Base-by-base conservation (phyloP, 2,888 invertebrate species). In the Eustalomyia histrio region DNA sequence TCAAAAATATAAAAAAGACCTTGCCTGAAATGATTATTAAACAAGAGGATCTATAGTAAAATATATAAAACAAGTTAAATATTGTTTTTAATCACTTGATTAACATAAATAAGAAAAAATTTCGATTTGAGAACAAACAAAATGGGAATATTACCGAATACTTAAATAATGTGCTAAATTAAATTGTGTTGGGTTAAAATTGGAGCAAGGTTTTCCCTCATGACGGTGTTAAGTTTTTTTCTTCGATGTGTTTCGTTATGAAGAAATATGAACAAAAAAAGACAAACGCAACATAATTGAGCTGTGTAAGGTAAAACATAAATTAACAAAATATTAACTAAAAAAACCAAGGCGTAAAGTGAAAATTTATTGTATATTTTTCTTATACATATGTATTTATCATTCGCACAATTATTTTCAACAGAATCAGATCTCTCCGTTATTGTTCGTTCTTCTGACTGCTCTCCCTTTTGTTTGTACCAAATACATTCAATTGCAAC, bases 181-280 rank as follows among this genome's bases (percentile, higher is more conserved):
- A 14, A 43, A 63, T 10, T 17, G 39, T 53, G 17, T 57, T 47
- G 53, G 17, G 24, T 21, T 60, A 57, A 74, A 81, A 78, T 67
- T 81, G 61, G 81, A 81, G 78, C 81, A 81, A 81, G 81, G 81
- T 81, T 78, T 69, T 76, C 52, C 50, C 39, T 73, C 21, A 21
- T 78, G 78, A 81, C 61, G 74, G 71, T 52, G 50, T 74, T 43
- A 58, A 47, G 57, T 47, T 16, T 64, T 64, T 74, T 61, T 60
- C 29, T 29, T 29, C 29, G 7, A n/a, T n/a, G n/a, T n/a, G 29
- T 64, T 76, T 29, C 35, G 35, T 52, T 63, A 61, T 67, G 47
- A 72, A 72, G 24, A 71, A 63, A 39, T 50, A 73, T 29, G 29
- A 29, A 29, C 29, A 29, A 67, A 52, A 50, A 52, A 35, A n/a